Evolutionary conservation across 2,888 invertebrate species (phyloP).

Genomic region (Eucera pruinosa): DNA sequence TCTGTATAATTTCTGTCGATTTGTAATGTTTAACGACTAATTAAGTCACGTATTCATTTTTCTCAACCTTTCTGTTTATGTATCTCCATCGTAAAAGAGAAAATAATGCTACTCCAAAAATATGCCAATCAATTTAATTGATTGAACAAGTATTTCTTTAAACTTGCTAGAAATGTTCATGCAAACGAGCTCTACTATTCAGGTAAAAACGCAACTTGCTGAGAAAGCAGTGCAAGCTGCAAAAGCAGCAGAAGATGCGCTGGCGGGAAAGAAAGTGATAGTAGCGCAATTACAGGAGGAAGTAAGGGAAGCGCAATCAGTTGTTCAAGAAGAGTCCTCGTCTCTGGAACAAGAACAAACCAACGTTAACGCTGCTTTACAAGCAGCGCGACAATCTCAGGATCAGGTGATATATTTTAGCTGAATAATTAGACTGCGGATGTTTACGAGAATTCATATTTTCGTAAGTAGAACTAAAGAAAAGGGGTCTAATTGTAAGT

Average conservation of each 20-base stretch:
- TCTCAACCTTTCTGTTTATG: too few species aligned
- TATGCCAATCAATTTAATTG: too few species aligned
- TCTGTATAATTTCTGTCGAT: too few species aligned
- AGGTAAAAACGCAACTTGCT: constrained; percentile 80
- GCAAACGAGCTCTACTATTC: neutral
- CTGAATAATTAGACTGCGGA: too few species aligned
- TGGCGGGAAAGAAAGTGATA: constrained; percentile 74
- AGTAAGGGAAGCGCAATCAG: constrained; percentile 74
- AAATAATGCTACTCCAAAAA: too few species aligned
- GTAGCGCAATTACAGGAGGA: constrained; percentile 77
- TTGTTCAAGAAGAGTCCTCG: constrained; percentile 72
- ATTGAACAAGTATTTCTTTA: too few species aligned
- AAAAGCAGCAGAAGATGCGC: constrained; percentile 76
- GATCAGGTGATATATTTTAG: constrained; percentile 65
- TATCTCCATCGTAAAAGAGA: too few species aligned
- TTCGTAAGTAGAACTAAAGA: neutral
- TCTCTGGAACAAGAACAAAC: constrained; percentile 66
- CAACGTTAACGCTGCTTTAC: constrained; percentile 70
- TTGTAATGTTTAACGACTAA: too few species aligned
- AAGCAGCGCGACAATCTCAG: constrained; percentile 72
- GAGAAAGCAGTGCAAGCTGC: constrained; percentile 78
- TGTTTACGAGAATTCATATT: too few species aligned
- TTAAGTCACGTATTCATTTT: too few species aligned
- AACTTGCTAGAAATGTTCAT: neutral
- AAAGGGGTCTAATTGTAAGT: too few species aligned